phyloP scores from a whole-genome alignment of 2,113 vertebrate species.

The Sinocyclocheilus grahami region DNA sequence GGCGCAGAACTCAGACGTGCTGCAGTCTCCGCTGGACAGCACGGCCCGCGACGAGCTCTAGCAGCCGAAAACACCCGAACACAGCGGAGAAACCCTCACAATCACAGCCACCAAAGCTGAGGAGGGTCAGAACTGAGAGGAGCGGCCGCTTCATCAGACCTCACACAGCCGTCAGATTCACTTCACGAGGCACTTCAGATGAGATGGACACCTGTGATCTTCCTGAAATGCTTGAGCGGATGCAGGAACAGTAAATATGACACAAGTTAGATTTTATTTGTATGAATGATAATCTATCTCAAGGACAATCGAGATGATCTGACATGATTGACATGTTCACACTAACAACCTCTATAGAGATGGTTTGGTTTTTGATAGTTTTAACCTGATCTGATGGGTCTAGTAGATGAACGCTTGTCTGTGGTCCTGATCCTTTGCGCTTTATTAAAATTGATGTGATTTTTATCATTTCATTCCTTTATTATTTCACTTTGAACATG shows the following conservation, averaged over 20 bases:
- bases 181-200: neutral
- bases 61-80: conserved; percentile 23
- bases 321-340: neutral
- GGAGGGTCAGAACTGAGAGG: too few relatives aligned
- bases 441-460: neutral
- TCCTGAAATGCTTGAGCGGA: conserved; percentile 13
- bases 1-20: conserved; percentile 83
- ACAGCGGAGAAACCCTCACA: too few relatives aligned
- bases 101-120: too few relatives aligned
- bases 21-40: conserved; percentile 83
- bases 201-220: too few relatives aligned
- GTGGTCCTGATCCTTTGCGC: neutral
- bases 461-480: neutral
- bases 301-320: neutral
- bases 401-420: neutral
- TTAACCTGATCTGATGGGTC: conserved; percentile 10
- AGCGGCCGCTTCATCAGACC: too few relatives aligned
- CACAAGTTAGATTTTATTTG: neutral
- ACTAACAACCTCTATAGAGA: too few relatives aligned
- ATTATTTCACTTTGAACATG: neutral
- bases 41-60: conserved; percentile 82
- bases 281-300: neutral
- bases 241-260: neutral
- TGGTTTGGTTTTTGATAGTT: neutral
- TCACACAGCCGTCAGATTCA: too few relatives aligned